phyloP scores from a whole-genome alignment of 2,888 invertebrate species.

The Crematogaster levior region DNA sequence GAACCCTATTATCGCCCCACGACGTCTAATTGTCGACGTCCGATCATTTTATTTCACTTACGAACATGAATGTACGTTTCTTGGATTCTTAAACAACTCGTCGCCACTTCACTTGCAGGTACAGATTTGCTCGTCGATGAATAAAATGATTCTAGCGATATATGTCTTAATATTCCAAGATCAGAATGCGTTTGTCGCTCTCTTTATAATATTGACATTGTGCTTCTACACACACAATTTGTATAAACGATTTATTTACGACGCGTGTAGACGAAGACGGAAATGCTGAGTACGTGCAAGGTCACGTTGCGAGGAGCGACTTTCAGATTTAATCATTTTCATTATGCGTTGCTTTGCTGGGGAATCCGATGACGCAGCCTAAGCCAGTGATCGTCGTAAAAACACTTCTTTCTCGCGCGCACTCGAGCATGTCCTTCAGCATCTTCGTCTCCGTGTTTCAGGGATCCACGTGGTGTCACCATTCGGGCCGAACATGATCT shows the following conservation, averaged over 20 bases:
- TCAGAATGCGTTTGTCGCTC: background rate
- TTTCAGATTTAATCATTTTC: conserved; percentile 37
- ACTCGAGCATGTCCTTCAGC: conserved; percentile 65
- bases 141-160: conserved; percentile 3
- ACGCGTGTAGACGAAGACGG: conserved; percentile 45
- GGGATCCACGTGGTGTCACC: conserved; percentile 64
- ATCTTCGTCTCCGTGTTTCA: conserved; percentile 72
- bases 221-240: background rate
- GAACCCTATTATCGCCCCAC: background rate
- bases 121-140: background rate
- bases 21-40: background rate
- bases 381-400: conserved; percentile 24
- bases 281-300: conserved; percentile 45
- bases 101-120: conserved; percentile 6
- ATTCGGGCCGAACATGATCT: conserved; percentile 60
- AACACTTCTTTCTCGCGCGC: conserved; percentile 33
- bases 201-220: background rate
- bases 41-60: background rate
- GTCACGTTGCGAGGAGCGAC: conserved; percentile 40
- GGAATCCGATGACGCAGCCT: conserved; percentile 36
- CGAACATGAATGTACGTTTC: conserved; percentile 10
- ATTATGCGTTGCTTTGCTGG: conserved; percentile 36
- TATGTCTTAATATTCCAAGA: background rate
- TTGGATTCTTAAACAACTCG: background rate
- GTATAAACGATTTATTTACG: conserved; percentile 23